Percentiles rank a stretch among this genome's conserved stretches.
Evolutionary conservation across 2,888 invertebrate genomes (phyloP).

Genomic region (Ceratothoa steindachneri): DNA sequence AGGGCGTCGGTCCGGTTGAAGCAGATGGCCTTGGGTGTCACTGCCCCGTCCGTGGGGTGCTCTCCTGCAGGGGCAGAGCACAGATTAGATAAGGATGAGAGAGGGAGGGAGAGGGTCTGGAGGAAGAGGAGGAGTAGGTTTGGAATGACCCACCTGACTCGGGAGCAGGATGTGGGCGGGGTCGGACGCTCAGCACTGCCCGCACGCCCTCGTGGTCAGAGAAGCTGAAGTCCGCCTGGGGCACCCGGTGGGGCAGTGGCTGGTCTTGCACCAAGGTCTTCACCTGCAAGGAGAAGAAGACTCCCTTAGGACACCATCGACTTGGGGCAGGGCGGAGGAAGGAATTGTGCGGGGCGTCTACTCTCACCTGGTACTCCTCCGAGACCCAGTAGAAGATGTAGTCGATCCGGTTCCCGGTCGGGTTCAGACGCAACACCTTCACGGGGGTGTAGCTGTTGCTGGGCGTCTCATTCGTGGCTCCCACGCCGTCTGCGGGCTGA

Average conservation of each 20-base stretch:
- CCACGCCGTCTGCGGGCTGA: conserved; percentile 19
- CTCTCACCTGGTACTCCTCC: conserved; percentile 27
- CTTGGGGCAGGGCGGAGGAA: too few species aligned
- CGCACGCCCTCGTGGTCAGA: conserved; percentile 86
- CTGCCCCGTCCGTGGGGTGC: neutral
- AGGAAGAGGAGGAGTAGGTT: neutral
- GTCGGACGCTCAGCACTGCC: conserved; percentile 55
- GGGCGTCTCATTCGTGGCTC: conserved; percentile 58
- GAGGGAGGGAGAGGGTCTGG: neutral
- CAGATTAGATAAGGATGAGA: neutral
- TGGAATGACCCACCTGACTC: neutral
- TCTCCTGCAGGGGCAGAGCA: too few species aligned
- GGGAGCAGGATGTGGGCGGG: neutral
- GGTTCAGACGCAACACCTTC: conserved; percentile 56
- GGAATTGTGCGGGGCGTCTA: too few species aligned
- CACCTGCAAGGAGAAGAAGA: conserved; percentile 21
- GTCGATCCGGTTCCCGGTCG: conserved; percentile 84
- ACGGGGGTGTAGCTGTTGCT: conserved; percentile 75
- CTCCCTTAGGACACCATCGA: too few species aligned
- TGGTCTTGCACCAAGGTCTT: conserved; percentile 60
- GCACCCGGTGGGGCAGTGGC: conserved; percentile 70
- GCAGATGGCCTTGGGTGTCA: conserved; percentile 14
- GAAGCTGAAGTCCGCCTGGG: conserved; percentile 68
- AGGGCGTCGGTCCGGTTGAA: conserved; percentile 31
- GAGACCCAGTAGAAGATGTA: conserved; percentile 70